Evolutionary conservation across 2,797 vertebrate species (phyloP), one percentile per base, ranked within the genome.

Genomic region (Crocodylus rhombifer): DNA sequence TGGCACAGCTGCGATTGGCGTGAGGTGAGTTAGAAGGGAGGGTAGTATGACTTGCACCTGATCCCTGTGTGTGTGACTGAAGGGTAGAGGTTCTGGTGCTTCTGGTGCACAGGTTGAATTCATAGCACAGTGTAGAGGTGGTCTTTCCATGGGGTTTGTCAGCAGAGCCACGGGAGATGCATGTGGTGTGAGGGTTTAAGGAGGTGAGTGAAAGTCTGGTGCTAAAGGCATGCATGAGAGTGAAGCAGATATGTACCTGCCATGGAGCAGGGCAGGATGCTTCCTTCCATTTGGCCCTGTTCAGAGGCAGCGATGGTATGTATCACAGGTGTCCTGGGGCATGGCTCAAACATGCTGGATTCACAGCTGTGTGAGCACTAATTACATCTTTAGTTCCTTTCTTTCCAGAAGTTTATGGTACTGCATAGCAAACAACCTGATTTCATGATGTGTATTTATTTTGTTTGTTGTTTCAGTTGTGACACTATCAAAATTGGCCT

Each of bases 1-100:
- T 55, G 67, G 56, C 89, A 76, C 71, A 2, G 4, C n/a, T 2
- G 25, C 58, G 82, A 33, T 88, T 42, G 23, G 7, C 23, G 62
- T 60, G 77, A 88, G n/a, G 14, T 64, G 62, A 85, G 42, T 51
- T 51, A 67, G 82, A 78, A 61, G 80, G 73, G 69, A 21, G 4
- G 30, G 14, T 67, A 14, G 56, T 30, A 2, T 60, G 51, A 36
- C 73, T 63, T 23, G 42, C 42, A 51, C 10, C n/a, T 67, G 69
- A 82, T 55, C 63, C 60, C 51, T 26, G 9, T 23, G 57, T 26
- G 18, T 6, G 14, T 0, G 6, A 33, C n/a, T 0, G 0, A 36
- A 71, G 42, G 6, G 18, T 25, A 71, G 74, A 25, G 14, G 42
- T 73, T 76, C 20, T 3, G 4, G 7, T 51, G 5, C 15, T n/a